These are phyloP conservation scores for Neodon shergylaensis DNA, from an alignment of 2,113 vertebrate genomes.

Conservation along the genomic window DNA sequence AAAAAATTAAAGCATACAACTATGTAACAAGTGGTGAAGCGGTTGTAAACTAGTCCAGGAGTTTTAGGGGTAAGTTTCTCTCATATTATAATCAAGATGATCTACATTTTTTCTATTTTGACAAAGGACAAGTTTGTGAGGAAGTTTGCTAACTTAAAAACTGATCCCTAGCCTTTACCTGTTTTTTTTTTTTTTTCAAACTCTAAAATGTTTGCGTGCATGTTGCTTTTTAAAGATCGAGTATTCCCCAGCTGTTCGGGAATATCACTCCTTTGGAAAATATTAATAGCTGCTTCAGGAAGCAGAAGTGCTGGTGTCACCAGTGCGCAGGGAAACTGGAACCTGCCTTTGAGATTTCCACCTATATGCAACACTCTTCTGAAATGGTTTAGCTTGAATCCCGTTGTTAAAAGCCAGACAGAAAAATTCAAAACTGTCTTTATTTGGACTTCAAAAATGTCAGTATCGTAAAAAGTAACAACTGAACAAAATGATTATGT, in stretches of 20 bases:
- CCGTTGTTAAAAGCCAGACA: background rate
- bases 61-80: background rate
- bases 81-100: background rate
- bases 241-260: background rate
- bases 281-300: background rate
- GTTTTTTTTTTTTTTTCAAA: conserved; percentile 6
- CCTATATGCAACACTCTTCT: background rate
- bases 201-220: background rate
- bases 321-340: background rate
- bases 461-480: background rate
- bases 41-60: background rate
- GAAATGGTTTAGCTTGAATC: background rate
- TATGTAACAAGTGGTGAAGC: background rate
- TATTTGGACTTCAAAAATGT: conserved; percentile 24
- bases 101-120: background rate
- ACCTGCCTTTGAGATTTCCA: background rate
- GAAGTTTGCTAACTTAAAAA: conserved; percentile 33
- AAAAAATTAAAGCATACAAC: background rate
- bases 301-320: background rate
- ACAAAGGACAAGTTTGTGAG: background rate
- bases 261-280: conserved; percentile 44
- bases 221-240: background rate
- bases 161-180: background rate
- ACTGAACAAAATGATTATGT: background rate
- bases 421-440: conserved; percentile 10